Evolutionary conservation across 2,113 vertebrate species (phyloP).

Genomic region (Pluvianellus socialis): DNA sequence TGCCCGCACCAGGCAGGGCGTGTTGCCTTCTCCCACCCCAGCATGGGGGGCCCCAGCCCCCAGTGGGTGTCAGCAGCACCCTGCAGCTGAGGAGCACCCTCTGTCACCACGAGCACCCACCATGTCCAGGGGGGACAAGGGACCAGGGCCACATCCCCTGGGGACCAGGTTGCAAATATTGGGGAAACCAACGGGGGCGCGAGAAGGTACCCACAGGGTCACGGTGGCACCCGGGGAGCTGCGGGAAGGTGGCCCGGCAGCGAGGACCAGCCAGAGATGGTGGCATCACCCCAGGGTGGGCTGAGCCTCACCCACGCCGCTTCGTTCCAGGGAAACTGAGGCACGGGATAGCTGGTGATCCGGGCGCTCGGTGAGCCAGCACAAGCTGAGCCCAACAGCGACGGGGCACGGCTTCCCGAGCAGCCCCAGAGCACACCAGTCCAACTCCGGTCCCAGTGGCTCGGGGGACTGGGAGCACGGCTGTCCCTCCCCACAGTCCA

Average conservation of each 20-base stretch:
- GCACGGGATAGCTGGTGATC: not conserved
- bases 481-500: not conserved
- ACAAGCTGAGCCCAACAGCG: not conserved
- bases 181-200: fast-evolving
- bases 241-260: not conserved
- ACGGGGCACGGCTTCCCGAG: fast-evolving
- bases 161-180: fast-evolving
- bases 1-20: not conserved
- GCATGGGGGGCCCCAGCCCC: not conserved
- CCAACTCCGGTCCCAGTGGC: fast-evolving
- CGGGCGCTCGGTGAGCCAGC: not conserved
- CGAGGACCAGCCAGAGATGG: fast-evolving
- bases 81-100: not conserved
- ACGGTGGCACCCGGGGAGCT: fast-evolving
- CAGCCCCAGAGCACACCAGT: not conserved
- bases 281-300: not conserved
- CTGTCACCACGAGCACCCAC: not conserved
- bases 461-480: not conserved
- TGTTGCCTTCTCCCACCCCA: not conserved
- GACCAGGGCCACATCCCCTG: fast-evolving
- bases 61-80: not conserved
- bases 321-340: not conserved
- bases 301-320: not conserved
- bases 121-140: fast-evolving
- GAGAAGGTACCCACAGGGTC: fast-evolving